Evolutionary conservation across 2,888 invertebrate genomes (phyloP).

Genomic region (Artemia sinica): DNA sequence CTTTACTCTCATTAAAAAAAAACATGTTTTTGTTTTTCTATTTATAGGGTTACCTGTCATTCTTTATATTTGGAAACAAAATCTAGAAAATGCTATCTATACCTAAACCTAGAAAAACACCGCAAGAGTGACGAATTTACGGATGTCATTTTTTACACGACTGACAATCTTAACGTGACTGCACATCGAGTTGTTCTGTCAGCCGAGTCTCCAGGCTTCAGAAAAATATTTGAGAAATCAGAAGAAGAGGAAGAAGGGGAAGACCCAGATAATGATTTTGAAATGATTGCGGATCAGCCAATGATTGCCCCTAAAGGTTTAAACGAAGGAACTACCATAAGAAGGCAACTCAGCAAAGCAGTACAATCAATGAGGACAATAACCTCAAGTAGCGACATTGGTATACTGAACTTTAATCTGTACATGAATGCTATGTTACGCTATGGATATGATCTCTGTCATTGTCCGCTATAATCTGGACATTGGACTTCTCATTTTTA

Average conservation of each 20-base stretch:
- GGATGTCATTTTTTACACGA: neutral
- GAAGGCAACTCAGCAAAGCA: no score
- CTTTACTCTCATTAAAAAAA: no score
- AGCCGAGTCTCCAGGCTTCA: neutral
- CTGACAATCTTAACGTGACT: neutral
- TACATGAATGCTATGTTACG: no score
- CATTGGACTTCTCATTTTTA: no score
- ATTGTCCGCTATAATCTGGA: no score
- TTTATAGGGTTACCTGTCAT: neutral
- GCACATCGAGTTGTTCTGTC: constrained; percentile 5
- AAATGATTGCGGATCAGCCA: neutral
- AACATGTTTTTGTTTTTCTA: no score
- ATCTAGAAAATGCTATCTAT: neutral
- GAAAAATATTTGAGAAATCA: neutral
- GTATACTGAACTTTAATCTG: no score
- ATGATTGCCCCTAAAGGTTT: no score
- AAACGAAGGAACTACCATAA: no score
- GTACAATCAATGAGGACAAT: no score
- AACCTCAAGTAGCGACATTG: no score
- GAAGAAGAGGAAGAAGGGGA: constrained; percentile 4
- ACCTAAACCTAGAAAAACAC: neutral
- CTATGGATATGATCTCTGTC: no score
- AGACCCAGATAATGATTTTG: neutral
- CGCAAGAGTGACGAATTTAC: neutral
- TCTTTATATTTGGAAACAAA: neutral